A percentile compares a stretch with the other conserved stretches of the same genome.
Conservation (phyloP, 2,797 vertebrate species). For the Karalla daura region DNA sequence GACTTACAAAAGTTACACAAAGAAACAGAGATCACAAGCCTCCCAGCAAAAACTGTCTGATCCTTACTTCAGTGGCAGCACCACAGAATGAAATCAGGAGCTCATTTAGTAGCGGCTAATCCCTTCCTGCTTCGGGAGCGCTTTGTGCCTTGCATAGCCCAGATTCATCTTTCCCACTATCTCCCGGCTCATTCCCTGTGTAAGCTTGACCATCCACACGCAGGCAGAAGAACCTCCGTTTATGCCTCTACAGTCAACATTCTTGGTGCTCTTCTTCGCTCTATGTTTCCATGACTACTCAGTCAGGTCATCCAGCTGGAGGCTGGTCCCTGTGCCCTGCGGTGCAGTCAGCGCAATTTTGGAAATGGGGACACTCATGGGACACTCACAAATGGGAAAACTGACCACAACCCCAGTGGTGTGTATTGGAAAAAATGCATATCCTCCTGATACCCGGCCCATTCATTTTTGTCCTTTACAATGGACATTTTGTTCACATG, state of each 20-base stretch:
- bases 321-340: constrained; percentile 63
- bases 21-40: neutral
- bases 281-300: constrained; percentile 78
- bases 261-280: constrained; percentile 46
- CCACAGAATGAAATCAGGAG: constrained; percentile 48
- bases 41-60: constrained; percentile 35
- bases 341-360: constrained; percentile 71
- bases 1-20: constrained; percentile 6
- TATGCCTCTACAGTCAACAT: constrained; percentile 78
- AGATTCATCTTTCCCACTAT: constrained; percentile 54
- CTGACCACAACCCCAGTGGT: constrained; percentile 7
- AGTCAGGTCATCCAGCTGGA: constrained; percentile 75
- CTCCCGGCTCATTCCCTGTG: constrained; percentile 47
- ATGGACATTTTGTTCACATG: too few relatives aligned
- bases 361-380: constrained; percentile 41
- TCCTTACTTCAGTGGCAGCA: constrained; percentile 24
- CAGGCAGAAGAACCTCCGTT: constrained; percentile 82
- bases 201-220: constrained; percentile 79
- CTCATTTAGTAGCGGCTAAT: constrained; percentile 64
- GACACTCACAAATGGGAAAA: too few relatives aligned
- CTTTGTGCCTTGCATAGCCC: constrained; percentile 70
- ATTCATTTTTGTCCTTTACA: too few relatives aligned
- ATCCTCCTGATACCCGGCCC: neutral
- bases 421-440: neutral
- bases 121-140: constrained; percentile 69